phyloP scores from a whole-genome alignment of 2,797 vertebrate genomes.

The Syndactyla subalaris region DNA sequence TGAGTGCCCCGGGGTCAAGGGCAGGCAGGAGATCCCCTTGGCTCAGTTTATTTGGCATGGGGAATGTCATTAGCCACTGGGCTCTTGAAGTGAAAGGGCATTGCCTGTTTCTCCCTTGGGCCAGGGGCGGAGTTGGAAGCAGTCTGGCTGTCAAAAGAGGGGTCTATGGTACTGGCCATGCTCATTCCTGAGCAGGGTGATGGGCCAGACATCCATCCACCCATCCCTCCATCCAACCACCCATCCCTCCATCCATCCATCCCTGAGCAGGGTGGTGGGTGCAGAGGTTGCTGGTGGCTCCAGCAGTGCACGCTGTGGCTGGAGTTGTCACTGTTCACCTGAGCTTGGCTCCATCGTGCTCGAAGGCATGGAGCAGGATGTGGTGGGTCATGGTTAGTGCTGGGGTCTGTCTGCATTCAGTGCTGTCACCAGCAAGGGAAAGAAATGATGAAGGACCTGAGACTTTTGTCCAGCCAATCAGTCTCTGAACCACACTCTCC shows the following conservation, averaged over 20 bases:
- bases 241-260: neutral
- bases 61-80: neutral
- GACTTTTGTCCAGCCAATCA: neutral
- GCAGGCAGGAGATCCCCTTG: neutral
- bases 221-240: fast-evolving
- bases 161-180: fast-evolving
- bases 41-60: neutral
- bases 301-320: fast-evolving
- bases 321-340: fast-evolving
- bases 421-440: neutral
- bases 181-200: fast-evolving
- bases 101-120: neutral
- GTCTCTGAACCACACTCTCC: neutral
- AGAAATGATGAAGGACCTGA: neutral
- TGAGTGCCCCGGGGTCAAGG: neutral
- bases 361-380: fast-evolving
- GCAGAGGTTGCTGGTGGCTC: neutral
- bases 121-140: neutral
- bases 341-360: fast-evolving
- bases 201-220: neutral
- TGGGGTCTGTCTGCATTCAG: fast-evolving
- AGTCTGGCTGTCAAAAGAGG: neutral
- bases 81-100: neutral
- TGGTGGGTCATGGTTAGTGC: neutral
- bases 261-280: neutral